Percentiles rank a stretch among this genome's conserved stretches.
phyloP scores from a whole-genome alignment of 2,888 invertebrate genomes.

The Eupsilia transversa region DNA sequence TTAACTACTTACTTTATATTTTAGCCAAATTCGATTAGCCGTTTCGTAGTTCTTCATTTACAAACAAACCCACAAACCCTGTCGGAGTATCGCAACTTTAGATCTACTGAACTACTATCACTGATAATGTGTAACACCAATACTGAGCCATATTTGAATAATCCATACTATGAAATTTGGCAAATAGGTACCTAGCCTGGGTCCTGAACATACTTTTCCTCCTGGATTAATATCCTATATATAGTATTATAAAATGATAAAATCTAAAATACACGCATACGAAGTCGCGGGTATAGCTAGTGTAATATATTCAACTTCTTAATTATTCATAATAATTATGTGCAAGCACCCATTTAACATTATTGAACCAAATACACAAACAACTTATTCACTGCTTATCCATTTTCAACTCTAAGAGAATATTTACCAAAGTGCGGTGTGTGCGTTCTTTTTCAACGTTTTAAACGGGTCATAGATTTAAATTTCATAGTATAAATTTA shows the following conservation, averaged over 20 bases:
- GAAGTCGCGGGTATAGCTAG: neutral
- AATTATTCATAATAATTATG: too few relatives aligned
- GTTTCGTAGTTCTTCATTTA: neutral
- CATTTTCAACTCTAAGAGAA: slow-evolving; percentile 36
- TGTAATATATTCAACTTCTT: neutral
- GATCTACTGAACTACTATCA: neutral
- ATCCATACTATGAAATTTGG: neutral
- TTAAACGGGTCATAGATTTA: slow-evolving; percentile 52
- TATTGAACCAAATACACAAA: slow-evolving; percentile 16
- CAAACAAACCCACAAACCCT: neutral
- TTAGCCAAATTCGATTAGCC: too few relatives aligned
- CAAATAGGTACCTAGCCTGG: neutral
- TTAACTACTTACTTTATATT: neutral
- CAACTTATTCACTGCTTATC: slow-evolving; percentile 23
- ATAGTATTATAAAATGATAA: too few relatives aligned
- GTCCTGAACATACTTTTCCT: too few relatives aligned
- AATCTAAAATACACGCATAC: neutral
- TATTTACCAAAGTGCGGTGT: slow-evolving; percentile 42
- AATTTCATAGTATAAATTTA: slow-evolving; percentile 59
- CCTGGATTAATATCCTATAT: too few relatives aligned
- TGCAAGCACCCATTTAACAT: neutral
- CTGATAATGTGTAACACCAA: neutral
- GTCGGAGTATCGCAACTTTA: neutral
- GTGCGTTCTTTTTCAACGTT: slow-evolving; percentile 42
- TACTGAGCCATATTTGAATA: neutral